Evolutionary conservation across 1,140 invertebrate species (phyloP).

Genomic region (Bursaphelenchus mucronatus): DNA sequence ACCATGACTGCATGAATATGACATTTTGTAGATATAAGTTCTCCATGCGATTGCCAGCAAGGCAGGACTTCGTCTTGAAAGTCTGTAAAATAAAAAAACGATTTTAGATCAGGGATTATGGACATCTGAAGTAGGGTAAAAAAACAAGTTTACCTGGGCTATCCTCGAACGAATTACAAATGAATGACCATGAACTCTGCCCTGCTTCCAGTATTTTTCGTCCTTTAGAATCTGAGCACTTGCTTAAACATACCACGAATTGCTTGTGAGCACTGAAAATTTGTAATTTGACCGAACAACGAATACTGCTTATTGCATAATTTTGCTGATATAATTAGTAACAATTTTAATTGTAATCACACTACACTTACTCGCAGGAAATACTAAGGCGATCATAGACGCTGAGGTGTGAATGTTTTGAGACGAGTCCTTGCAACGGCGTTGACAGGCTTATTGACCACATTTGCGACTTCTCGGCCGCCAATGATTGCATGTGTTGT

Average conservation of each 20-base stretch:
- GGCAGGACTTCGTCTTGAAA: slow-evolving; percentile 31
- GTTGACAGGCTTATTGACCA: slow-evolving; percentile 35
- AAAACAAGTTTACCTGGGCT: slow-evolving; percentile 21
- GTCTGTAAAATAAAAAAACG: slow-evolving; percentile 26
- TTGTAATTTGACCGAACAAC: too few species aligned
- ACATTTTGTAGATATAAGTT: slow-evolving; percentile 28
- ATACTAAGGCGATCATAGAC: slow-evolving; percentile 21
- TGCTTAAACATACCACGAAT: slow-evolving; percentile 28
- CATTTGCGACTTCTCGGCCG: slow-evolving; percentile 13
- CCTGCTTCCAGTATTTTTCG: slow-evolving; percentile 21
- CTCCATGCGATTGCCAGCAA: slow-evolving; percentile 35
- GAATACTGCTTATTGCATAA: too few species aligned
- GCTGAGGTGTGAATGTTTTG: neutral
- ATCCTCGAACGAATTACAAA: slow-evolving; percentile 34
- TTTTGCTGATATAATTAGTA: neutral
- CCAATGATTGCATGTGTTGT: slow-evolving; percentile 35
- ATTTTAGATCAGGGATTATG: slow-evolving; percentile 11
- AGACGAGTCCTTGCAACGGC: slow-evolving; percentile 31
- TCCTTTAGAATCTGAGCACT: slow-evolving; percentile 21
- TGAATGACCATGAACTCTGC: slow-evolving; percentile 26
- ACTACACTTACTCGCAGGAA: slow-evolving; percentile 24
- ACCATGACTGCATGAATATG: slow-evolving; percentile 41
- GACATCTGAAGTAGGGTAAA: neutral
- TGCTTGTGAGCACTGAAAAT: slow-evolving; percentile 14
- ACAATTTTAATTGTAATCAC: neutral